Conservation (phyloP, 30 jellyfish, hydroid and myxozoan genomes). For the Cassiopea andromeda region DNA sequence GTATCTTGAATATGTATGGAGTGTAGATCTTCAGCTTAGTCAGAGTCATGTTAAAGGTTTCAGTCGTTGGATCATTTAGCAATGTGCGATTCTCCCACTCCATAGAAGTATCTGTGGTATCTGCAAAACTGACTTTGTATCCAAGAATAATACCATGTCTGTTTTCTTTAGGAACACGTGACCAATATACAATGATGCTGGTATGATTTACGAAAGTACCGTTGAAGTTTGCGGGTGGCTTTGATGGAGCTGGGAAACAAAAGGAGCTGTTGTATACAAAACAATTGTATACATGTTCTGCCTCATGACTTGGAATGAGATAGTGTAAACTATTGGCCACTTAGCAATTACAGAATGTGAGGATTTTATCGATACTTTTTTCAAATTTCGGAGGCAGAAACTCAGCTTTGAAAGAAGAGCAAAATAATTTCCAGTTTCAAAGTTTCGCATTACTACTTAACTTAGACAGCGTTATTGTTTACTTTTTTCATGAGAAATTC, state of each 20-base stretch:
- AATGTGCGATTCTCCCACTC: constrained; percentile 35
- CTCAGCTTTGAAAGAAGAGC: too few relatives aligned
- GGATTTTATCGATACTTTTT: too few relatives aligned
- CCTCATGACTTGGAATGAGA: too few relatives aligned
- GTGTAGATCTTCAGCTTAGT: constrained; percentile 51
- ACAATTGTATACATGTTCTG: too few relatives aligned
- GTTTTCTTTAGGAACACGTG: constrained; percentile 37
- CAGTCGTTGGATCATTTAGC: not conserved
- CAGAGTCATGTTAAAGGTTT: constrained; percentile 18
- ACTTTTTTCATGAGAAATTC: too few relatives aligned
- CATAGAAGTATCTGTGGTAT: constrained; percentile 1
- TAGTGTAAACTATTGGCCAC: too few relatives aligned
- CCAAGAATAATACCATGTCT: constrained; percentile 52
- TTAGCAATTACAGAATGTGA: too few relatives aligned
- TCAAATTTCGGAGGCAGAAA: too few relatives aligned
- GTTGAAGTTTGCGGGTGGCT: constrained; percentile 33
- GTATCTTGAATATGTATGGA: constrained; percentile 34
- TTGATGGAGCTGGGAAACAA: constrained; percentile 13
- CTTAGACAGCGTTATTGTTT: too few relatives aligned
- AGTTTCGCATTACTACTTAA: too few relatives aligned
- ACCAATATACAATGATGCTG: constrained; percentile 14
- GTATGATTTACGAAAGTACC: constrained; percentile 32
- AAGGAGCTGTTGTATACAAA: not conserved
- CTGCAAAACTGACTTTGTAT: constrained; percentile 20
- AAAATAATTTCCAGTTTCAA: too few relatives aligned